These are phyloP conservation scores for Hipposideros armiger DNA, from an alignment of 2,113 vertebrate species.

Conservation along the genomic window DNA sequence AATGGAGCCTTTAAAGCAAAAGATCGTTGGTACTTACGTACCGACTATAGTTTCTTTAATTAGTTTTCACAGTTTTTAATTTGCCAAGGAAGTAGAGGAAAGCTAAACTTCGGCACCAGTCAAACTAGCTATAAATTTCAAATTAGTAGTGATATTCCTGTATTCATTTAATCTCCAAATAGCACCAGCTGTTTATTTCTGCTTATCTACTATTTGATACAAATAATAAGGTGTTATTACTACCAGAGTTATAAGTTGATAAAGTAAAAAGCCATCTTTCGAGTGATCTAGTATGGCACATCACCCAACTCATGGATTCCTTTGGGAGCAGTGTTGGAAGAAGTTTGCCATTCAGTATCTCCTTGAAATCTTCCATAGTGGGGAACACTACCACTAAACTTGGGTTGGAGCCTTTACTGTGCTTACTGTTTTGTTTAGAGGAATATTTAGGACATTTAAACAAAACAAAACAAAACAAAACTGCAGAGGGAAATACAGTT, in stretches of 20 bases:
- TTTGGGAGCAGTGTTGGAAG: neutral
- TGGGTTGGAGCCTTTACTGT: neutral
- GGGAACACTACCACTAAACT: neutral
- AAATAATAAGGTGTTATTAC: conserved; percentile 11
- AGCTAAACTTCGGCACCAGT: neutral
- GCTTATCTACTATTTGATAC: neutral
- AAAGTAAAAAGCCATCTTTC: conserved; percentile 26
- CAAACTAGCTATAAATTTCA: conserved; percentile 1
- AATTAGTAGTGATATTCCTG: neutral
- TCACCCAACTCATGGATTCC: neutral
- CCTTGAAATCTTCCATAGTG: neutral
- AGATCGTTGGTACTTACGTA: neutral
- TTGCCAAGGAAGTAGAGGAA: conserved; percentile 30
- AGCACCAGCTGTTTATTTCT: neutral
- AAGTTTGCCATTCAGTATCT: conserved; percentile 26
- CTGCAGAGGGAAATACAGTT: conserved; percentile 1
- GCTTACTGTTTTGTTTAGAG: conserved; percentile 1
- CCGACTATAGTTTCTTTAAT: neutral
- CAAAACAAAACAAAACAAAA: neutral
- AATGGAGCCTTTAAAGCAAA: conserved; percentile 14
- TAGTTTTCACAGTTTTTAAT: neutral
- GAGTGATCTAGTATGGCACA: neutral
- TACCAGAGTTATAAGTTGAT: neutral
- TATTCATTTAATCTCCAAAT: neutral
- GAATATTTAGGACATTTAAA: neutral